phyloP scores from a whole-genome alignment of 2,113 vertebrate species.

The Myocastor coypus region DNA sequence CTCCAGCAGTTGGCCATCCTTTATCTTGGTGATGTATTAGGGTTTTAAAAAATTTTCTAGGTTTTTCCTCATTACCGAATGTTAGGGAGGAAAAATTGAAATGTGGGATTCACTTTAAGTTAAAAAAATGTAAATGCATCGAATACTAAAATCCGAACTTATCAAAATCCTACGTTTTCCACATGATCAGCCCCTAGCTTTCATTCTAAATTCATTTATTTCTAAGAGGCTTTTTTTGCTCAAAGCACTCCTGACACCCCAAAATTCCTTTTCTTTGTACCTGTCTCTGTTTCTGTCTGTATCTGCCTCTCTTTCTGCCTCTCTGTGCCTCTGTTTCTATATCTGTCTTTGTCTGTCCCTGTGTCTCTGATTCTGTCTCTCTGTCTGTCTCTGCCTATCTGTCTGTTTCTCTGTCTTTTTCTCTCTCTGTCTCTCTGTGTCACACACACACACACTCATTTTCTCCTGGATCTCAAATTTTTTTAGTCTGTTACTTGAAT shows the following conservation, averaged over 20 bases:
- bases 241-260: background rate
- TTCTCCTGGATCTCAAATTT: no score
- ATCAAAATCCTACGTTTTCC: no score
- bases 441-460: no score
- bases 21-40: background rate
- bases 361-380: background rate
- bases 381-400: background rate
- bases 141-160: background rate
- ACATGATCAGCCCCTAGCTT: rapidly evolving
- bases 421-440: background rate
- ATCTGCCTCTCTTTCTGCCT: no score
- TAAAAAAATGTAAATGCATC: background rate
- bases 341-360: background rate
- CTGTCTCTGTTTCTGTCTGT: no score
- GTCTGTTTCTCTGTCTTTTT: no score
- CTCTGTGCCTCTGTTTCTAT: no score
- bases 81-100: background rate
- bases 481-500: no score
- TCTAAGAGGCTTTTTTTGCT: background rate
- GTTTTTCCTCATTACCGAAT: background rate
- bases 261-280: background rate
- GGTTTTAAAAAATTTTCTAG: background rate
- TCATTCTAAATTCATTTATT: no score
- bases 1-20: background rate
- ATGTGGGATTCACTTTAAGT: background rate